A percentile compares a stretch with the other conserved stretches of the same genome.
Evolutionary conservation across 2,797 vertebrate species (phyloP).

Genomic region (Menidia menidia): DNA sequence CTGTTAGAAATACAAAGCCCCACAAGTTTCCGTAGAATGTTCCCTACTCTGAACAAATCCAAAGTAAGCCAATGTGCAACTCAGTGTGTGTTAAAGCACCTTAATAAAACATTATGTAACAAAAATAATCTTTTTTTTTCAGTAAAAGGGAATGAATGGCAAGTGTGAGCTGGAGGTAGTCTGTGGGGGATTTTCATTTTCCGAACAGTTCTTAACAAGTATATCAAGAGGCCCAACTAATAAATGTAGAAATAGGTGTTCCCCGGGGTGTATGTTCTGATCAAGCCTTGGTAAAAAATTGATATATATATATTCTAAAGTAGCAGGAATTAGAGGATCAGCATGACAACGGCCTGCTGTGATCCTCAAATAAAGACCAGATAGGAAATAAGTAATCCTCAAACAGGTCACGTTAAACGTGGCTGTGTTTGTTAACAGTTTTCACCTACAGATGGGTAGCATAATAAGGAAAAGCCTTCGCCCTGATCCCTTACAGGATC

Average conservation of each 20-base stretch:
- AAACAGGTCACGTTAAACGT: constrained; percentile 39
- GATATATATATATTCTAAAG: constrained; percentile 27
- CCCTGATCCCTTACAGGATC: neutral
- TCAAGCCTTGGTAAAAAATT: constrained; percentile 50
- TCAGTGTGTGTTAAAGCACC: neutral
- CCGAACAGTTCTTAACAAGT: constrained; percentile 47
- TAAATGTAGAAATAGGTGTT: constrained; percentile 57
- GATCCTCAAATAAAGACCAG: constrained; percentile 60
- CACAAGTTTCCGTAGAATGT: neutral
- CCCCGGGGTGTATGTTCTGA: constrained; percentile 51
- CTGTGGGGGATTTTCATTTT: neutral
- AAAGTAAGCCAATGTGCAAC: neutral
- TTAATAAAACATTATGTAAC: neutral
- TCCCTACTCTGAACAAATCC: neutral
- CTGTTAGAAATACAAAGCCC: too few species aligned
- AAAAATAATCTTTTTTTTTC: neutral
- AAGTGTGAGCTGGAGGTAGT: neutral
- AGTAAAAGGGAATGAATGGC: neutral
- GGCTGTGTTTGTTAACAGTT: constrained; percentile 22
- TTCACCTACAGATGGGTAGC: constrained; percentile 16
- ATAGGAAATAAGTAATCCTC: constrained; percentile 64
- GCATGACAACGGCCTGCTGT: constrained; percentile 66
- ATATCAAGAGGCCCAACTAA: constrained; percentile 62
- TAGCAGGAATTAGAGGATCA: constrained; percentile 70
- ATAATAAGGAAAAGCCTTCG: neutral